Evolutionary conservation across 2,113 vertebrate genomes (phyloP).

Genomic region (Charadrius vociferus): DNA sequence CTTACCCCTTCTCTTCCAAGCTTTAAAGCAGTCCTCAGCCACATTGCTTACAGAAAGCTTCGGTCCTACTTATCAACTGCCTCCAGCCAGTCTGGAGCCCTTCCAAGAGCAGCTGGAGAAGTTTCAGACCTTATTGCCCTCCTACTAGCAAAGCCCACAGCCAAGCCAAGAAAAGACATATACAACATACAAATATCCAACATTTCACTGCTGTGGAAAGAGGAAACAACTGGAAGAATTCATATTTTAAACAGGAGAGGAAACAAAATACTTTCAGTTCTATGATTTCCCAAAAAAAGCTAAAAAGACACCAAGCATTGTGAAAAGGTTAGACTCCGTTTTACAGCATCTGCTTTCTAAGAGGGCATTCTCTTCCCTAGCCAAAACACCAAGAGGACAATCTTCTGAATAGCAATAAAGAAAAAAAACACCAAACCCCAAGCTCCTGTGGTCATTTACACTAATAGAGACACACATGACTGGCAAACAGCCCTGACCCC

Average conservation of each 20-base stretch:
- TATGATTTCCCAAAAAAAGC: fast-evolving
- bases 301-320: background rate
- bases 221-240: background rate
- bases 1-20: background rate
- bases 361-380: background rate
- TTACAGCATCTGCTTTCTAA: background rate
- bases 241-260: background rate
- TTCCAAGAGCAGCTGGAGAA: background rate
- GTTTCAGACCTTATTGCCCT: background rate
- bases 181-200: background rate
- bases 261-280: background rate
- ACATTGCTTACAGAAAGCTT: background rate
- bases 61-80: background rate
- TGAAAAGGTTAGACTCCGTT: background rate
- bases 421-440: background rate
- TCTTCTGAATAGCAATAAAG: background rate
- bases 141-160: background rate
- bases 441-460: background rate
- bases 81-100: constrained; percentile 21
- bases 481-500: background rate
- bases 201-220: background rate
- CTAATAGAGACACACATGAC: fast-evolving
- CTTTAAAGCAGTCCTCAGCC: background rate
- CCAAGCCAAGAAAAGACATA: background rate
- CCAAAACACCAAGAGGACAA: background rate